Evolutionary conservation across 1,140 invertebrate species (phyloP).

Genomic region (Pachyrhynchus sulphureomaculatus): DNA sequence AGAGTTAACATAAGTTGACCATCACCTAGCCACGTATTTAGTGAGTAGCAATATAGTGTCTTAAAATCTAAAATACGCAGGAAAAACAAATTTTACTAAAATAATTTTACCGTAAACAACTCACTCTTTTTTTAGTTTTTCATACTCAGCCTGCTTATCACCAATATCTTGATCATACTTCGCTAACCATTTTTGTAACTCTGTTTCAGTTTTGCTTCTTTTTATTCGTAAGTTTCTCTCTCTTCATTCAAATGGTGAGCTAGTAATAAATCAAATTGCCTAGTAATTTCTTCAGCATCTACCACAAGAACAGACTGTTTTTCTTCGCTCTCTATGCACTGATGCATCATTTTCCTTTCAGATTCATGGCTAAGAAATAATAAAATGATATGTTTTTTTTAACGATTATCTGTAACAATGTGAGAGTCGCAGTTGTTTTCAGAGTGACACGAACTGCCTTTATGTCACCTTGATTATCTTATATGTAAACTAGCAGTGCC

Average conservation of each 20-base stretch:
- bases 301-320: constrained; percentile 34
- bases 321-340: constrained; percentile 37
- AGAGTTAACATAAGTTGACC: too few relatives aligned
- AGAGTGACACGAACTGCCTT: too few relatives aligned
- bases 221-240: constrained; percentile 36
- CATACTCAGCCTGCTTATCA: constrained; percentile 42
- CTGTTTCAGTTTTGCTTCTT: constrained; percentile 42
- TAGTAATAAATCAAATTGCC: constrained; percentile 34
- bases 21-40: too few relatives aligned
- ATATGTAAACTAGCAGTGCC: too few relatives aligned
- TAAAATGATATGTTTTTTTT: not conserved
- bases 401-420: too few relatives aligned
- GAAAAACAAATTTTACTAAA: too few relatives aligned
- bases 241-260: constrained; percentile 39
- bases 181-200: constrained; percentile 43
- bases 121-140: constrained; percentile 39
- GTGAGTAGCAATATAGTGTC: too few relatives aligned
- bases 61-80: too few relatives aligned
- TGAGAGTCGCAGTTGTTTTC: too few relatives aligned
- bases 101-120: constrained; percentile 4
- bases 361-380: constrained; percentile 35
- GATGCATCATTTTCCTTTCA: constrained; percentile 42
- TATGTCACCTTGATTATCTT: too few relatives aligned
- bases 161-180: constrained; percentile 47
- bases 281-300: constrained; percentile 30